Evolutionary conservation across 2,113 vertebrate species (phyloP).

Genomic region (Podilymbus podiceps): DNA sequence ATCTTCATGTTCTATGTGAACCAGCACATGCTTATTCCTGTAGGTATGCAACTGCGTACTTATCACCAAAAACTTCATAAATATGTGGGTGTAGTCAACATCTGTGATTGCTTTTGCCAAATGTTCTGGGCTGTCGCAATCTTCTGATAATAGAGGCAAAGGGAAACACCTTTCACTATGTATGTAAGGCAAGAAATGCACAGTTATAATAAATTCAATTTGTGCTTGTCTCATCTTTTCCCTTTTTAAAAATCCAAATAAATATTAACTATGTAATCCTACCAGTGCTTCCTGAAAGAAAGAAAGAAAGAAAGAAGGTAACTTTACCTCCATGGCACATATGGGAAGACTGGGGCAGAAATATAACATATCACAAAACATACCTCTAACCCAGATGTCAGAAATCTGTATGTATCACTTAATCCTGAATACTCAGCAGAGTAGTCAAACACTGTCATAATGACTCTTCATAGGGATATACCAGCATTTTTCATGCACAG

Average conservation of each 20-base stretch:
- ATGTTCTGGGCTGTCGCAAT: background rate
- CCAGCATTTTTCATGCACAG: background rate
- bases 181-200: background rate
- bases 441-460: background rate
- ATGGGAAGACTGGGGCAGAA: background rate
- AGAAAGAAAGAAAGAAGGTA: background rate
- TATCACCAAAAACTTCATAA: slow-evolving; percentile 43
- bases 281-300: background rate
- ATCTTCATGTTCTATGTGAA: slow-evolving; percentile 10
- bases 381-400: background rate
- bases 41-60: background rate
- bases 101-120: slow-evolving; percentile 34
- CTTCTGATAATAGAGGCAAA: slow-evolving; percentile 22
- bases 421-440: background rate
- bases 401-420: background rate
- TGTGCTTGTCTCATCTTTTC: background rate
- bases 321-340: background rate
- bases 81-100: slow-evolving; percentile 44
- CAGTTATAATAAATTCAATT: background rate
- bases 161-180: background rate
- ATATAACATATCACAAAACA: background rate
- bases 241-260: background rate
- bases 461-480: background rate
- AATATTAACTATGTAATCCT: background rate
- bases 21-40: slow-evolving; percentile 51